phyloP scores from a whole-genome alignment of 1,140 invertebrate species.

The Drosophila sulfurigaster region DNA sequence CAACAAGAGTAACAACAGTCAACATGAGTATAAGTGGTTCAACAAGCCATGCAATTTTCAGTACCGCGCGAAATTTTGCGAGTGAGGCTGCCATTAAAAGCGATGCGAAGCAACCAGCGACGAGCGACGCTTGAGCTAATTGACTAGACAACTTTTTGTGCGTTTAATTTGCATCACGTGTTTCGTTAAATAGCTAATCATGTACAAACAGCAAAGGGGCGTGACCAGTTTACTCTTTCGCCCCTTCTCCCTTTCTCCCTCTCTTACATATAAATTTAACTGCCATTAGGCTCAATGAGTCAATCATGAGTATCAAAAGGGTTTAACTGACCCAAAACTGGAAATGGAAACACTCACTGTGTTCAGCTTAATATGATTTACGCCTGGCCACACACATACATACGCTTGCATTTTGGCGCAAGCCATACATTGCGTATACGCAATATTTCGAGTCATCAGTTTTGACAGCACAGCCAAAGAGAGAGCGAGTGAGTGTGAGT shows the following conservation, averaged over 20 bases:
- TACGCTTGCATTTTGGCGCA: background rate
- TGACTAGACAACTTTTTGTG: conserved; percentile 60
- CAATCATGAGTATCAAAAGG: conserved; percentile 43
- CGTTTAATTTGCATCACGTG: conserved; percentile 58
- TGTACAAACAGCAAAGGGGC: conserved; percentile 53
- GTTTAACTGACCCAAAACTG: conserved; percentile 17
- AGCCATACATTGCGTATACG: conserved; percentile 47
- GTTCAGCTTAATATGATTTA: conserved; percentile 62
- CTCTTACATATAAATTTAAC: conserved; percentile 42
- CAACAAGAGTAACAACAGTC: conserved; percentile 11
- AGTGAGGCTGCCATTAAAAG: conserved; percentile 46
- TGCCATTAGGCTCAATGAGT: conserved; percentile 34
- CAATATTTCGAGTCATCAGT: conserved; percentile 32
- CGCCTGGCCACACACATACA: conserved; percentile 4
- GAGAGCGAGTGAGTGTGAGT: conserved; percentile 4
- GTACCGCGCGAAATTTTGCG: conserved; percentile 47
- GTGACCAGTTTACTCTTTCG: conserved; percentile 5
- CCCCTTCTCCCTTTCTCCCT: background rate
- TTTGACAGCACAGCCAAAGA: conserved; percentile 8
- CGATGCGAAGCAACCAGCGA: background rate
- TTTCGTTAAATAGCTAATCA: conserved; percentile 12
- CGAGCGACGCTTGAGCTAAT: conserved; percentile 59
- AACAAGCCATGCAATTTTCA: conserved; percentile 75
- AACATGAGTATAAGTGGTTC: conserved; percentile 63
- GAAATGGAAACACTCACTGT: conserved; percentile 3